Evolutionary conservation across 2,113 vertebrate species (phyloP), one percentile per base, ranked within the genome.

Genomic region (Rhinichthys klamathensis): DNA sequence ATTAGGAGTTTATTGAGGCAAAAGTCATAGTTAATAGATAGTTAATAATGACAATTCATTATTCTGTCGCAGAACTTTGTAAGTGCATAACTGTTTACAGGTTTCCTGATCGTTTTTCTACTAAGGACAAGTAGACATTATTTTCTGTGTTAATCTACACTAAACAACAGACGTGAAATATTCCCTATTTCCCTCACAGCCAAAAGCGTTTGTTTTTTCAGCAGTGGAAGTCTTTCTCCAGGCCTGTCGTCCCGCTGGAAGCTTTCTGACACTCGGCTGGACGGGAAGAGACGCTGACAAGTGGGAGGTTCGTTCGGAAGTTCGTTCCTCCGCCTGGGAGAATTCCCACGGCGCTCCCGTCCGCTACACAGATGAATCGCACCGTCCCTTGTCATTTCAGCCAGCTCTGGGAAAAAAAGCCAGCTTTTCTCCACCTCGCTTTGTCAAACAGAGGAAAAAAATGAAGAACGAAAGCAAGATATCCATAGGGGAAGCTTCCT

Each of bases 321-420:
- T 78, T 56, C 80, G n/a, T 75, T 79, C 46, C 49, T 76, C 46
- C 16, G 44, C 74, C 49, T 21, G 49, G 75, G 61, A 86, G 85
- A 82, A 89, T 87, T 85, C 86, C 84, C 88, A 78, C 84, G 38
- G 86, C 70, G 84, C 86, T 65, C 76, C 49, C 72, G 63, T 87
- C 73, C 16, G 8, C 84, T 46, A 41, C 41, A 4, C 75, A 84
- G 86, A 89, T 84, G 84, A 86, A 84, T 84, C 76, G 82, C 51
- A 84, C 49, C 51, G 60, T 83, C 86, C 70, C 46, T 81, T 89
- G 88, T 87, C 88, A 89, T 70, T 72, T n/a, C 67, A 84, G 49
- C 77, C 67, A 81, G 49, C 77, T 13, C 56, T 4, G 10, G 46
- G 46, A 69, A 60, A 82, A 61, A 54, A 76, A 83, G 16, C 41